Conservation (phyloP, 2,888 invertebrate genomes). For the Cerastis rubricosa region DNA sequence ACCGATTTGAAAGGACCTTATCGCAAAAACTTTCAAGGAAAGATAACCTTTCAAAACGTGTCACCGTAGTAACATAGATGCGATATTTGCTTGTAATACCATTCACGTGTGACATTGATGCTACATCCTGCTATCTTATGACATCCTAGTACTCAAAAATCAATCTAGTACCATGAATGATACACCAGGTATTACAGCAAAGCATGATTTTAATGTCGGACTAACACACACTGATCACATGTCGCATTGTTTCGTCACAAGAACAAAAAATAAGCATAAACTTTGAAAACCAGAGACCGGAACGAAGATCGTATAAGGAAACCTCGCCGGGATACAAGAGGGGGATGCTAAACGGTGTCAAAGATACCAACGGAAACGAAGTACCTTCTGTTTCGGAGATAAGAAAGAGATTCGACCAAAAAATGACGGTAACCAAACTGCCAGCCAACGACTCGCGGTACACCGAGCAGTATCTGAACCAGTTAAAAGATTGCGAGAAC, state of each 20-base stretch:
- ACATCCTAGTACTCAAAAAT: constrained; percentile 28
- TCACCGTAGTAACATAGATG: constrained; percentile 70
- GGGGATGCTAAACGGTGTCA: constrained; percentile 85
- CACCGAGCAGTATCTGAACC: constrained; percentile 84
- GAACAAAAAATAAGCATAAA: constrained; percentile 78
- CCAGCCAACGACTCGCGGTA: constrained; percentile 85
- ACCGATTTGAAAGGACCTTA: constrained; percentile 64
- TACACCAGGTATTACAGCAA: constrained; percentile 71
- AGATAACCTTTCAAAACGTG: constrained; percentile 64
- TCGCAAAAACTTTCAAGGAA: constrained; percentile 11
- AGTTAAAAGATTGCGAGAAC: constrained; percentile 86
- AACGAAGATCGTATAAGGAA: constrained; percentile 87
- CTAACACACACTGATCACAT: constrained; percentile 89
- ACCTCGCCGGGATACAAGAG: constrained; percentile 84
- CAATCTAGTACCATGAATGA: constrained; percentile 58
- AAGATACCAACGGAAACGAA: constrained; percentile 91
- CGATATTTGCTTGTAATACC: constrained; percentile 71
- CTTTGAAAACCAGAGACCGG: constrained; percentile 84
- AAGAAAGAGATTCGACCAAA: constrained; percentile 90
- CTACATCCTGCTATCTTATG: constrained; percentile 56
- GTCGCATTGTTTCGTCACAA: constrained; percentile 73
- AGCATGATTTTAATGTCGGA: constrained; percentile 80
- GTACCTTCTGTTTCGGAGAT: constrained; percentile 91
- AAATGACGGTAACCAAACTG: constrained; percentile 88
- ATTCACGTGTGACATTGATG: constrained; percentile 62